A percentile compares a stretch with the other conserved stretches of the same genome.
These are phyloP conservation scores for Felis chaus DNA, from an alignment of 2,113 vertebrate species.

Conservation along the genomic window DNA sequence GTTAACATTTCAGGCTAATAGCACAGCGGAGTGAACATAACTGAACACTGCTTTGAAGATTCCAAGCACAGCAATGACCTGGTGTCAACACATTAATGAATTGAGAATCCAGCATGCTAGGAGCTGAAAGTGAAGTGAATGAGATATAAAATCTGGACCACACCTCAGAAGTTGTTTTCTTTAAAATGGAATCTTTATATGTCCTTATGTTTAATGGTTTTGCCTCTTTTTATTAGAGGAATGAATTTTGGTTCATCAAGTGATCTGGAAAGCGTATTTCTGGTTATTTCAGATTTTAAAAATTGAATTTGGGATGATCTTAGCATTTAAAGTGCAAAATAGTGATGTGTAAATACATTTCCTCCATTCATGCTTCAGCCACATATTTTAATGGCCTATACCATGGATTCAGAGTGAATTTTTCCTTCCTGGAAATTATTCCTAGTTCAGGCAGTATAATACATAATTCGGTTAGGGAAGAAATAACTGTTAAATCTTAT, in stretches of 20 bases:
- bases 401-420: background rate
- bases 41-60: background rate
- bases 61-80: background rate
- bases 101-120: background rate
- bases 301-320: background rate
- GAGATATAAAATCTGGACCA: background rate
- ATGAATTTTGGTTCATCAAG: conserved; percentile 25
- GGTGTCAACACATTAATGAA: background rate
- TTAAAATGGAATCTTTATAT: background rate
- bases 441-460: background rate
- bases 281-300: conserved; percentile 6
- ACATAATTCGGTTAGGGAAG: background rate
- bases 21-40: background rate
- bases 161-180: background rate
- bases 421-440: background rate
- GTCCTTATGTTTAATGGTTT: background rate
- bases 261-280: background rate
- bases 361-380: background rate
- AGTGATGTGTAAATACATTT: background rate
- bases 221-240: background rate
- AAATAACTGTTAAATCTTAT: background rate
- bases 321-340: background rate
- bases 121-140: background rate
- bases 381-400: background rate
- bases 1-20: background rate